Conservation (phyloP, 2,113 vertebrate genomes). For the Syngnathoides biaculeatus region DNA sequence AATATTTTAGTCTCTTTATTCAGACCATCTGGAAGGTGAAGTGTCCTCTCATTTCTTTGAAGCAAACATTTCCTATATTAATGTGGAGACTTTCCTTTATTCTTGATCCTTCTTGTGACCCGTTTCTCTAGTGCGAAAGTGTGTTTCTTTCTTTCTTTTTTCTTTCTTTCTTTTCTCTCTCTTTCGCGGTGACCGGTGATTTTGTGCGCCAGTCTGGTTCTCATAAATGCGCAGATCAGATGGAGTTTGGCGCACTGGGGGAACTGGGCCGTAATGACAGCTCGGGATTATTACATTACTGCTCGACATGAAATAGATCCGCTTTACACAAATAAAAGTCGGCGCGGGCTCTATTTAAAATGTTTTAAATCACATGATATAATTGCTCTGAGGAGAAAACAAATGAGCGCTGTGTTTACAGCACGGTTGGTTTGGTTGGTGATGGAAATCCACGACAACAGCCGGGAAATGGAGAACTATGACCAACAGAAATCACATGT, state of each 20-base stretch:
- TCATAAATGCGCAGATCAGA: constrained; percentile 71
- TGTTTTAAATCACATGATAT: constrained; percentile 76
- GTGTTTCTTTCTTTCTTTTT: neutral
- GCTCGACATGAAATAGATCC: constrained; percentile 77
- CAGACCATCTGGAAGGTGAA: constrained; percentile 64
- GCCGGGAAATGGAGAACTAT: constrained; percentile 72
- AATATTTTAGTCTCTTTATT: constrained; percentile 71
- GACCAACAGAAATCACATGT: constrained; percentile 71
- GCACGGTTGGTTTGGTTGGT: constrained; percentile 66
- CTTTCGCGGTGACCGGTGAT: constrained; percentile 38
- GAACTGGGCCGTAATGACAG: constrained; percentile 74
- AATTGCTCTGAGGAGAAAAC: constrained; percentile 74
- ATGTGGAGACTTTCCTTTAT: constrained; percentile 66
- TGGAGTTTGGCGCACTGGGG: constrained; percentile 57
- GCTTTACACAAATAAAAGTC: constrained; percentile 77
- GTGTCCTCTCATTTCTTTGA: constrained; percentile 59
- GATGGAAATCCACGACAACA: constrained; percentile 72
- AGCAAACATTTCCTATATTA: constrained; percentile 73
- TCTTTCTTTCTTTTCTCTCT: neutral
- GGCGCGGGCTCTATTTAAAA: constrained; percentile 71
- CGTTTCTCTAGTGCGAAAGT: constrained; percentile 37
- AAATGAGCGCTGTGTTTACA: constrained; percentile 77
- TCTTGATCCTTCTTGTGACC: constrained; percentile 48
- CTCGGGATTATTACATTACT: constrained; percentile 79
- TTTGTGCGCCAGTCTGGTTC: constrained; percentile 69